Conservation (phyloP, 2,888 invertebrate genomes). For the Lasioglossum zephyrum region DNA sequence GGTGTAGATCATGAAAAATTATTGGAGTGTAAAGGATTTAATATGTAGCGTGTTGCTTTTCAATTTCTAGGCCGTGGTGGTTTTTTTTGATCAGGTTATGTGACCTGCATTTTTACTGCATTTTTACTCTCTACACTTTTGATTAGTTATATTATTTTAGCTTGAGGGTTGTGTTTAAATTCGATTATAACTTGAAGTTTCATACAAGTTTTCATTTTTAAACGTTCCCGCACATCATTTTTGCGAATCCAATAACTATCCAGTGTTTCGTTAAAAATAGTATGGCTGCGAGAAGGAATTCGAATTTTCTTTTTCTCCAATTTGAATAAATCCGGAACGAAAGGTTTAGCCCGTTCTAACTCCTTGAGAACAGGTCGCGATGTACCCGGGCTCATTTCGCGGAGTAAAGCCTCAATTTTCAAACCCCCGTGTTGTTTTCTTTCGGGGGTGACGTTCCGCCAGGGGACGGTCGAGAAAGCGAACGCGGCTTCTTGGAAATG, state of each 20-base stretch:
- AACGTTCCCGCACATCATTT: neutral
- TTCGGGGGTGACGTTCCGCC: neutral
- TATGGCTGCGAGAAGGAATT: neutral
- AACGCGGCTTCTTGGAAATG: neutral
- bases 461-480: neutral
- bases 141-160: too few relatives aligned
- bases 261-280: neutral
- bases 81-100: too few relatives aligned
- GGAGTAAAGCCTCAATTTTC: slow-evolving; percentile 1
- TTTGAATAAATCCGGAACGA: neutral
- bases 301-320: neutral
- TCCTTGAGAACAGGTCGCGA: neutral
- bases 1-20: too few relatives aligned
- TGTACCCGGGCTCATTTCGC: neutral
- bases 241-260: neutral
- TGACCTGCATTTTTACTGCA: too few relatives aligned
- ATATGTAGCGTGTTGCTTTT: neutral
- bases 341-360: neutral
- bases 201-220: too few relatives aligned
- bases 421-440: neutral
- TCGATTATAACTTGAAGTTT: too few relatives aligned
- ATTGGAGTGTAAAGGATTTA: neutral
- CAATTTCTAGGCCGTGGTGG: neutral
- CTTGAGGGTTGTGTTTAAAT: too few relatives aligned
- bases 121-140: too few relatives aligned